Percentiles rank a stretch among this genome's conserved stretches.
phyloP scores from a whole-genome alignment of 2,797 vertebrate species.

The Microctenopoma stevenorrisi region DNA sequence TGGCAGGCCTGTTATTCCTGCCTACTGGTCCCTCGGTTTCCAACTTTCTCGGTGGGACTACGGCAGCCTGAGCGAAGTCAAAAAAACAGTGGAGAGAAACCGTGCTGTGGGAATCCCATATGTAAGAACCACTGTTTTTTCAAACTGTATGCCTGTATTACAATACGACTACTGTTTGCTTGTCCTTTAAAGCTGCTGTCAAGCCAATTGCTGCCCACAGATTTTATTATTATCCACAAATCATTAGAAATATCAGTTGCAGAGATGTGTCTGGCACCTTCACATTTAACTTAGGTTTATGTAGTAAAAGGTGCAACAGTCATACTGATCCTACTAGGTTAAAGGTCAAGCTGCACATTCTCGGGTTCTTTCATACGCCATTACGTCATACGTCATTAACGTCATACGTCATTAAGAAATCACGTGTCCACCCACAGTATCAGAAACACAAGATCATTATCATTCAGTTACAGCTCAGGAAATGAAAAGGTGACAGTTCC shows the following conservation, averaged over 20 bases:
- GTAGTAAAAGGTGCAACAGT: slow-evolving; percentile 14
- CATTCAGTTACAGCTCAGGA: too few species aligned
- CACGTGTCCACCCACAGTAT: background rate
- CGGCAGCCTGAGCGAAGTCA: slow-evolving; percentile 84
- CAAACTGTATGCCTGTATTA: background rate
- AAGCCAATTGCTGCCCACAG: too few species aligned
- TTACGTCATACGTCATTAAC: too few species aligned
- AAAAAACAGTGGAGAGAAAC: slow-evolving; percentile 89
- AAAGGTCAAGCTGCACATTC: background rate
- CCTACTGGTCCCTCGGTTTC: slow-evolving; percentile 96
- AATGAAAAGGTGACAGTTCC: too few species aligned
- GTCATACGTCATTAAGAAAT: background rate
- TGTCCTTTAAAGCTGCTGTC: background rate
- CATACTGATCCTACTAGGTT: background rate
- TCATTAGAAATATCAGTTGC: background rate
- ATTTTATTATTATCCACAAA: background rate
- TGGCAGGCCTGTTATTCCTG: slow-evolving; percentile 89
- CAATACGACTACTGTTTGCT: too few species aligned
- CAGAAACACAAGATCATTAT: too few species aligned
- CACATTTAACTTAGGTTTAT: background rate
- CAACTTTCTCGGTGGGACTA: slow-evolving; percentile 96
- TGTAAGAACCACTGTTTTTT: slow-evolving; percentile 81
- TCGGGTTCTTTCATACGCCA: background rate
- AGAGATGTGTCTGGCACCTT: background rate
- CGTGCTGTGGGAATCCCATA: slow-evolving; percentile 86